Evolutionary conservation across 2,797 vertebrate species (phyloP).

Genomic region (Spondyliosoma cantharus): DNA sequence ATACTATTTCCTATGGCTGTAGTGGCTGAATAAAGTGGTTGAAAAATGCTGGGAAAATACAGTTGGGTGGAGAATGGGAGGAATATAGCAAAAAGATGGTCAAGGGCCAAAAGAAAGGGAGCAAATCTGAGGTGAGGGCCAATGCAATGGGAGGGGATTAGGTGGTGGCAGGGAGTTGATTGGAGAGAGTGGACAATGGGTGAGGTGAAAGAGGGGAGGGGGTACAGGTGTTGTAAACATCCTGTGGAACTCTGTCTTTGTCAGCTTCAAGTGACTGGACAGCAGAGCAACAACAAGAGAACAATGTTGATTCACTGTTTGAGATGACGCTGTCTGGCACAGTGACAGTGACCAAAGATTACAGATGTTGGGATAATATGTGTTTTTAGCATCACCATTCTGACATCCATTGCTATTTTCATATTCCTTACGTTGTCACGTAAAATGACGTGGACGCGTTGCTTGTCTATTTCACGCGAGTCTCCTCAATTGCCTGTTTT

Average conservation of each 20-base stretch:
- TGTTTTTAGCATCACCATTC: no score
- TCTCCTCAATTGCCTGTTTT: no score
- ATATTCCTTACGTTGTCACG: no score
- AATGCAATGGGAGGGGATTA: not conserved
- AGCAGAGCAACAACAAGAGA: conserved; percentile 27
- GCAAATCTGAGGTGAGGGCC: conserved; percentile 9
- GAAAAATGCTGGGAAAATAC: conserved; percentile 12
- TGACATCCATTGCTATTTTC: no score
- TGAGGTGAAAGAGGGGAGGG: conserved; percentile 18
- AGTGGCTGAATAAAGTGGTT: conserved; percentile 42
- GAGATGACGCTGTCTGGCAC: conserved; percentile 8
- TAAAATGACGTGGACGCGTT: no score
- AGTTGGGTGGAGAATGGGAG: conserved; percentile 31
- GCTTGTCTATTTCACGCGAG: no score
- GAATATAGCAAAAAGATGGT: conserved; percentile 35
- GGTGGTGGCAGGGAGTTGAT: conserved; percentile 3
- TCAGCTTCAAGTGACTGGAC: conserved; percentile 38
- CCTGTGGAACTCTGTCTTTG: conserved; percentile 63
- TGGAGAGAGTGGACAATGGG: conserved; percentile 21
- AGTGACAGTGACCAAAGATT: not conserved
- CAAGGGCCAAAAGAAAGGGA: conserved; percentile 2
- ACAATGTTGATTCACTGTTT: conserved; percentile 37
- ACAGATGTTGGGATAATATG: no score
- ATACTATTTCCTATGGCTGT: conserved; percentile 78
- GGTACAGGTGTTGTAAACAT: conserved; percentile 74